Conservation (phyloP, 1,140 invertebrate species). For the Apocrypta bakeri region DNA sequence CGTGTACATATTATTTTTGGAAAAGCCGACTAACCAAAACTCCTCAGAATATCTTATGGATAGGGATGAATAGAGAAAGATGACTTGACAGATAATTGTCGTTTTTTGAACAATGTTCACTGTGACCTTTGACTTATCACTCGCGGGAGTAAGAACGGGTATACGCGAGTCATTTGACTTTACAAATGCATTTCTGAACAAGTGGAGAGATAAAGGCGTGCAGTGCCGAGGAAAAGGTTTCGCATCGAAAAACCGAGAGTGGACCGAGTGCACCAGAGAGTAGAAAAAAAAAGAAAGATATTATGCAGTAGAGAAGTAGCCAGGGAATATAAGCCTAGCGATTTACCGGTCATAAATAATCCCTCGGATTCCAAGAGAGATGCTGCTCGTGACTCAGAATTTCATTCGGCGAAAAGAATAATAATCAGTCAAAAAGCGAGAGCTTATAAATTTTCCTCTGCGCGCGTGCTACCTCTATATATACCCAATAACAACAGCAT, state of each 20-base stretch:
- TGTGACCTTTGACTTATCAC: too few relatives aligned
- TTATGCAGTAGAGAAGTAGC: slow-evolving; percentile 10
- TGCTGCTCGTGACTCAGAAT: slow-evolving; percentile 27
- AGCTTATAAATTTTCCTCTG: slow-evolving; percentile 13
- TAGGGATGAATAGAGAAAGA: too few relatives aligned
- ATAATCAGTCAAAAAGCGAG: slow-evolving; percentile 33
- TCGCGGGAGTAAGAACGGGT: too few relatives aligned
- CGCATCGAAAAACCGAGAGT: background rate
- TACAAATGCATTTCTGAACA: background rate
- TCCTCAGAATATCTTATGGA: too few relatives aligned
- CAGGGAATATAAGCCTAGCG: slow-evolving; percentile 24
- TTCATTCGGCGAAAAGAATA: slow-evolving; percentile 21
- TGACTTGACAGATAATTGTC: too few relatives aligned
- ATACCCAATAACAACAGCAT: too few relatives aligned
- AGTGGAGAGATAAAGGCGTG: slow-evolving; percentile 37
- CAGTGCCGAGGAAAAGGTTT: background rate
- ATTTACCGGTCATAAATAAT: slow-evolving; percentile 46
- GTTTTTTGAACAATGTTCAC: too few relatives aligned
- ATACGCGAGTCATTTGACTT: too few relatives aligned
- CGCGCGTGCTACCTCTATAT: too few relatives aligned
- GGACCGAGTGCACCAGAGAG: background rate
- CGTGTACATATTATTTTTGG: too few relatives aligned
- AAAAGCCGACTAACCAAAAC: too few relatives aligned
- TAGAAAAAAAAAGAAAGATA: background rate
- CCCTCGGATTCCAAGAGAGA: slow-evolving; percentile 18